Evolutionary conservation across 2,113 vertebrate genomes (phyloP).

Genomic region (Thymallus thymallus): DNA sequence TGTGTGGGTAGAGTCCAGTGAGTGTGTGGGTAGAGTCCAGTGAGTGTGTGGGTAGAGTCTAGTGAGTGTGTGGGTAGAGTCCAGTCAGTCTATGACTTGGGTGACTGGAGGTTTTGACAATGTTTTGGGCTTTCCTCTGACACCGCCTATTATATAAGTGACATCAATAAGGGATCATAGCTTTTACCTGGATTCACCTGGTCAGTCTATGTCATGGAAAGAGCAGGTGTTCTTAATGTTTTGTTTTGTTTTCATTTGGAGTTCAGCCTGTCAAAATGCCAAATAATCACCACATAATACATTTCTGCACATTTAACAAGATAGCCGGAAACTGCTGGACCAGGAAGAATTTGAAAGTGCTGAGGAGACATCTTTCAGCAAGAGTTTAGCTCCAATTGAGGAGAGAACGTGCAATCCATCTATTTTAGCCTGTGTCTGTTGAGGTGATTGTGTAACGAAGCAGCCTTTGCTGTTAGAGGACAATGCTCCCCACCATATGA

Average conservation of each 20-base stretch:
- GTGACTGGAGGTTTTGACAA: too few species aligned
- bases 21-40: too few species aligned
- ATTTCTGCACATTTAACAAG: slow-evolving; percentile 70
- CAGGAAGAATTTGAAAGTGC: slow-evolving; percentile 63
- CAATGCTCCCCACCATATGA: slow-evolving; percentile 46
- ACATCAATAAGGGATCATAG: too few species aligned
- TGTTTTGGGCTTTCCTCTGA: too few species aligned
- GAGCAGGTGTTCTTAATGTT: too few species aligned
- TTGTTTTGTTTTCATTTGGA: background rate
- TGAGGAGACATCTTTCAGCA: slow-evolving; percentile 66
- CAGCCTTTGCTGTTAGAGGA: slow-evolving; percentile 62
- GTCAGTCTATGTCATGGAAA: too few species aligned
- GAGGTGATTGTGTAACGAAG: slow-evolving; percentile 71
- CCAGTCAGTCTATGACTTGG: too few species aligned
- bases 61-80: too few species aligned
- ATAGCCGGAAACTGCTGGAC: slow-evolving; percentile 64
- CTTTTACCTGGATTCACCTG: too few species aligned
- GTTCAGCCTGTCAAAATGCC: slow-evolving; percentile 37
- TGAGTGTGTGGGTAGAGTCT: too few species aligned
- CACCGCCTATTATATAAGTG: too few species aligned
- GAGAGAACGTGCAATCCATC: slow-evolving; percentile 51
- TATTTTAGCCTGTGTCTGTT: slow-evolving; percentile 70
- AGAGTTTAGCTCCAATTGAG: slow-evolving; percentile 62
- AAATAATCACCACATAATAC: slow-evolving; percentile 49
- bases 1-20: too few species aligned